Base-by-base conservation (phyloP, 2,113 vertebrate species). In the Tachuris rubrigastra region DNA sequence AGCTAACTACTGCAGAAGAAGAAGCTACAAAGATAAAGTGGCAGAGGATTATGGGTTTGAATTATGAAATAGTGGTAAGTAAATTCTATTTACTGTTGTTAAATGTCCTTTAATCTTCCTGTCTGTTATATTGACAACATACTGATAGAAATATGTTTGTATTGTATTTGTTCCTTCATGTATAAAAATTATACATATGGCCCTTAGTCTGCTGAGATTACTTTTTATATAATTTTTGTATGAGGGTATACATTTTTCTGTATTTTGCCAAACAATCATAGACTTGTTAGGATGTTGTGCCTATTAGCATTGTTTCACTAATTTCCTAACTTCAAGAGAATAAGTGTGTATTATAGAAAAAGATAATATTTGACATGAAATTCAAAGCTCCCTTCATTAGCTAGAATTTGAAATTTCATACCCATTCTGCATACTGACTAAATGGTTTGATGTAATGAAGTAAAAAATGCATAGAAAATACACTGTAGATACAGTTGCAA, bases 11-110 rank as follows among this genome's bases (percentile, higher is more conserved):
- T 79, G 23, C 90, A 37, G 95, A 97, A 93, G 98, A 98, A 93
- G 69, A 79, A 58, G 39, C 77, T 84, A 33, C 66, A 18, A 96
- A 98, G 96, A 97, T 96, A 86, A 99, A 99, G 85, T 99, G 99
- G 99, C 98, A 98, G 95, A 98, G 96, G 72, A 98, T 98, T 96
- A 98, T 99, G 93, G 99, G 99, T 30, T 96, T 97, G 6, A 98
- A 98, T 96, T 99, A 98, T 85, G 98, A 99, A 98, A 98, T 99
- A 90, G 98, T 99, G 83, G 99, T 99, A 98, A 87, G 99, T 98
- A 79, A 66, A 85, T 58, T 67, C 65, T 31, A 13, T 68, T 92
- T 53, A n/a, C 18, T 88, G 0, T 63, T 82, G 5, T 23, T 94
- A 74, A 75, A 35, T 71, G 20, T 9, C 30, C 14, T 80, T 79